phyloP scores from a whole-genome alignment of 2,888 invertebrate species.

The Andrena marginata region DNA sequence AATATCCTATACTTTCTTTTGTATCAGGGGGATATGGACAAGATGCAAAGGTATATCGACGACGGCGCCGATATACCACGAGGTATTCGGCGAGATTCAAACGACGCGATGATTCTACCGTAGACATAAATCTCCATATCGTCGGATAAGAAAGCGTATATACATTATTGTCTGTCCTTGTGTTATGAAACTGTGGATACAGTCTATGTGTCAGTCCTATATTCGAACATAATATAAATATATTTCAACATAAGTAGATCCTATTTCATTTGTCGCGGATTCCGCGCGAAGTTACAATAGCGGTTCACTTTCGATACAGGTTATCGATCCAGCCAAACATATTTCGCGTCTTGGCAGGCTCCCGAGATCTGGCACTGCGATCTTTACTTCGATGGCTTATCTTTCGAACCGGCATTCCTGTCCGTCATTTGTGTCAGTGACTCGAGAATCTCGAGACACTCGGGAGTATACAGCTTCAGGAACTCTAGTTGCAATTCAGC shows the following conservation, averaged over 20 bases:
- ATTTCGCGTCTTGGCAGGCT: not conserved
- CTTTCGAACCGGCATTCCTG: not conserved
- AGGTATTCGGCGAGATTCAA: conserved; percentile 8
- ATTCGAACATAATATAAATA: conserved; percentile 73
- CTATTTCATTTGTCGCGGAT: not conserved
- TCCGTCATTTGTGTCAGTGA: conserved; percentile 33
- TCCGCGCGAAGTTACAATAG: not conserved
- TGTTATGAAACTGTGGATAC: conserved; percentile 59
- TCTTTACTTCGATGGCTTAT: not conserved
- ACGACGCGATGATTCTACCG: conserved; percentile 17
- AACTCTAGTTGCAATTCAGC: conserved; percentile 68
- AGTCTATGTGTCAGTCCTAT: conserved; percentile 70
- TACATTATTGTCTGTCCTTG: conserved; percentile 68
- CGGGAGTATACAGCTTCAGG: conserved; percentile 67
- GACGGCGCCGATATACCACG: not conserved
- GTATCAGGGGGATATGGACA: not conserved
- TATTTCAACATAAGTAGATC: conserved; percentile 69
- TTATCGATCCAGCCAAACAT: not conserved
- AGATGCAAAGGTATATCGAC: not conserved
- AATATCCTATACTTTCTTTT: conserved; percentile 6
- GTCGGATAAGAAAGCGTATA: conserved; percentile 62
- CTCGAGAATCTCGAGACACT: conserved; percentile 65
- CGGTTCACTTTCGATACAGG: not conserved
- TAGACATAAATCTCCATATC: conserved; percentile 44
- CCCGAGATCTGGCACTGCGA: not conserved